These are phyloP conservation scores for Heliopora coerulea DNA, from an alignment of 92 coral and sea anemone species.

Conservation along the genomic window DNA sequence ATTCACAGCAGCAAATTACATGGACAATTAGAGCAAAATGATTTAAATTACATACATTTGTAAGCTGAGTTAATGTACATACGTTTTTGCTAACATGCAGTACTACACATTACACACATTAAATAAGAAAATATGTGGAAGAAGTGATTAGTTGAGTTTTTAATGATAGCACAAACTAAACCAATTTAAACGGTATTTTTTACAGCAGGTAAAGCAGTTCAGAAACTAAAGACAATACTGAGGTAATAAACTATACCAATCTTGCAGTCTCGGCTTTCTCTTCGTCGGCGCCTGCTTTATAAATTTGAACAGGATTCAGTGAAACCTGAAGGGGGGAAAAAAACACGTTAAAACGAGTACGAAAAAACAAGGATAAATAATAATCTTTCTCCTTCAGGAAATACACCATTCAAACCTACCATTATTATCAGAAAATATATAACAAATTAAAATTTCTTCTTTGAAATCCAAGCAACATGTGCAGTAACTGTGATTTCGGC, in stretches of 20 bases:
- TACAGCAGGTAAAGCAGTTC: neutral
- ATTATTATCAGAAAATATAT: conserved; percentile 58
- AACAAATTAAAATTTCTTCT: conserved; percentile 13
- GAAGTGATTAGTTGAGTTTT: no score
- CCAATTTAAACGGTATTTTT: neutral
- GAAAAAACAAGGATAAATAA: neutral
- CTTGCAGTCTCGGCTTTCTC: conserved; percentile 97
- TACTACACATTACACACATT: no score
- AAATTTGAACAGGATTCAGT: conserved; percentile 92
- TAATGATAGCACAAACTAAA: neutral
- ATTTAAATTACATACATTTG: no score
- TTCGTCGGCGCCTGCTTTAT: conserved; percentile 95
- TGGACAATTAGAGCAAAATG: no score
- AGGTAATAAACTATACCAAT: conserved; percentile 61
- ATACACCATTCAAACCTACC: conserved; percentile 49
- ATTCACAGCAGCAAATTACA: no score
- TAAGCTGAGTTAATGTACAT: no score
- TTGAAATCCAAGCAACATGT: conserved; percentile 32
- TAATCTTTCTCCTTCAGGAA: neutral
- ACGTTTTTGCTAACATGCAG: no score
- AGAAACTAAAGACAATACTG: neutral
- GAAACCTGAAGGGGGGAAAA: conserved; percentile 69
- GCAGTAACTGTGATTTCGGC: neutral
- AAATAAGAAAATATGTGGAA: no score
- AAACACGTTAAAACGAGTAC: neutral